Base-by-base conservation (phyloP, 2,113 vertebrate genomes). In the Dipodomys stephensi region DNA sequence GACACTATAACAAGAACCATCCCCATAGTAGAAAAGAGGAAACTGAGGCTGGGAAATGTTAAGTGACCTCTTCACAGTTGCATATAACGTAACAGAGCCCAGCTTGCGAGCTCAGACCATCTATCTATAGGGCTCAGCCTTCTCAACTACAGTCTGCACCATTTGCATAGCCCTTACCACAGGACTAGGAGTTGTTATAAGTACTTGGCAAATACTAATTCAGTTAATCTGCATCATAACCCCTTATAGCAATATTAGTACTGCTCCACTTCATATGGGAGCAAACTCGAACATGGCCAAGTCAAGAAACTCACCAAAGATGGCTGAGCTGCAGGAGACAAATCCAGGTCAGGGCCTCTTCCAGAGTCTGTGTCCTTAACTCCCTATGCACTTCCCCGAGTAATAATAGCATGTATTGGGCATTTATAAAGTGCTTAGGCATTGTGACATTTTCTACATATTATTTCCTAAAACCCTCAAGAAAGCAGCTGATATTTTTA, bases 391-490 rank as follows among this genome's bases (percentile, higher is more conserved):
- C 44, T 22, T 27, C 30, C 8, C 44, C 46, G 35, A 69, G n/a
- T 46, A 91, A 94, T 49, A 83, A 83, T 3, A 82, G 32, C 22
- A 25, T 46, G n/a, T 30, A 32, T 27, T 83, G 28, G 27, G 65
- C 27, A 89, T 74, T 84, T 84, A 80, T 25, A 85, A 76, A 22
- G 9, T 79, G 32, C 7, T 49, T 64, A 32, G n/a, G 32, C 57
- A 82, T 57, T 88, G 8, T 65, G 65, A 82, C 25, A 62, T 69
- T 81, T 87, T 39, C 72, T 28, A 65, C 9, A 74, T 4, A 49
- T 39, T 68, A 71, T 10, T 60, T 82, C 64, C 49, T 57, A 35
- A 95, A 92, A 93, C 71, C 18, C 19, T 96, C 89, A 64, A 19
- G 30, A 89, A 79, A 68, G 65, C 32, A 79, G 19, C 2, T 78